Evolutionary conservation across 2,888 invertebrate genomes (phyloP), one percentile per base, ranked within the genome.

Genomic region (Andricus quercusramuli): DNA sequence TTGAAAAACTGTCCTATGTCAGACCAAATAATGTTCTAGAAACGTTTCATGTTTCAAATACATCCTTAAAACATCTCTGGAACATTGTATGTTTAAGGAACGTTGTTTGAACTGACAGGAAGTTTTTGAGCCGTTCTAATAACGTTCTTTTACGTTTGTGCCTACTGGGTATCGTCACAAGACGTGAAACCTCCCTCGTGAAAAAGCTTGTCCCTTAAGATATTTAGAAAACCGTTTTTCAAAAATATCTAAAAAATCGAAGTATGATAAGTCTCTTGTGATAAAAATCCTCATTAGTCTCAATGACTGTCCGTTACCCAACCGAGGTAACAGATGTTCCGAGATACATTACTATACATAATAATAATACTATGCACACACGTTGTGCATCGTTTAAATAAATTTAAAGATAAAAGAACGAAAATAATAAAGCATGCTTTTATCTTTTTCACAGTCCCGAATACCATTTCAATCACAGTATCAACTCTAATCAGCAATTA

Each of bases 401-500:
- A n/a, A 22, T 22, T 15, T 13, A 22, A 59, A 62, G 6, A 25
- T 29, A 25, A 0, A 0, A 62, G 29, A 62, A 25, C 3, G 4
- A 25, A 62, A 22, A 59, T 13, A 59, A 22, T 59, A 22, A 59
- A 4, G 13, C 59, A 59, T 59, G 59, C 22, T 9, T 59, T 13
- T 13, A 59, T 59, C 59, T 13, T 59, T 11, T 22, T 11, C 59
- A 59, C 59, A 59, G 59, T 59, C 11, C 22, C 22, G 22, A 59
- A 22, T 59, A 22, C 20, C 59, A 59, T 59, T 59, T 11, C 22
- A 9, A 59, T 11, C 59, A 59, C n/a, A 22, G 59, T 59, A 11
- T 59, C 59, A 59, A 59, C 11, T 59, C 59, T 59, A 59, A 59
- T 59, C 22, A 59, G 59, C 59, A 59, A 22, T 59, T 22, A 59